phyloP scores from a whole-genome alignment of 2,888 invertebrate species.

The Troides aeacus region DNA sequence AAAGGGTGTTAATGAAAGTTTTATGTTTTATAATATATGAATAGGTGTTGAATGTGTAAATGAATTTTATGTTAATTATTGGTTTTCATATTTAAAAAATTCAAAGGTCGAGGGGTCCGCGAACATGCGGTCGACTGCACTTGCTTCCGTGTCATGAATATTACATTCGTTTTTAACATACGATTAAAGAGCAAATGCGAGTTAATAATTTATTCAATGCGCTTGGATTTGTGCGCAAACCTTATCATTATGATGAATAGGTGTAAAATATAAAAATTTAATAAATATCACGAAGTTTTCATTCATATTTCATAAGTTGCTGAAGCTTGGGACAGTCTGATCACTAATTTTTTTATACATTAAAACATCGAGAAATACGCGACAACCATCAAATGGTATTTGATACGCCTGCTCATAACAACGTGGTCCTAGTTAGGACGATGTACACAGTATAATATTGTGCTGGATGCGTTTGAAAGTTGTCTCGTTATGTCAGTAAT shows the following conservation, averaged over 20 bases:
- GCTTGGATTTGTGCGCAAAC: not conserved
- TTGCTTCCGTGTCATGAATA: constrained; percentile 8
- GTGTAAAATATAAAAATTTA: not conserved
- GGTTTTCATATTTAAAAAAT: constrained; percentile 13
- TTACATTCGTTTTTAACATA: constrained; percentile 11
- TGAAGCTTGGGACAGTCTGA: not conserved
- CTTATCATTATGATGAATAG: not conserved
- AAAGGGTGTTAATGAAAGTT: no score
- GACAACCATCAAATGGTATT: no score
- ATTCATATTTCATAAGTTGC: no score
- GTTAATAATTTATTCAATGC: not conserved
- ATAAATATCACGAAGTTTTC: not conserved
- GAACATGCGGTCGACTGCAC: not conserved
- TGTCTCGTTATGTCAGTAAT: no score
- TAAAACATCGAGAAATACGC: no score
- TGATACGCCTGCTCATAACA: no score
- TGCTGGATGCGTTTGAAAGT: no score
- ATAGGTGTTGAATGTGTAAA: not conserved
- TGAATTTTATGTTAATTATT: constrained; percentile 9
- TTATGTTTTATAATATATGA: not conserved
- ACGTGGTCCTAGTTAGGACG: no score
- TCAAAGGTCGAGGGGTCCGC: constrained; percentile 2
- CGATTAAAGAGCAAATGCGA: constrained; percentile 6
- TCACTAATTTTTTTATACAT: no score
- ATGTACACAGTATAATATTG: no score